Conservation (phyloP, 23 tunicate genomes). For the Ciona savignyi region DNA sequence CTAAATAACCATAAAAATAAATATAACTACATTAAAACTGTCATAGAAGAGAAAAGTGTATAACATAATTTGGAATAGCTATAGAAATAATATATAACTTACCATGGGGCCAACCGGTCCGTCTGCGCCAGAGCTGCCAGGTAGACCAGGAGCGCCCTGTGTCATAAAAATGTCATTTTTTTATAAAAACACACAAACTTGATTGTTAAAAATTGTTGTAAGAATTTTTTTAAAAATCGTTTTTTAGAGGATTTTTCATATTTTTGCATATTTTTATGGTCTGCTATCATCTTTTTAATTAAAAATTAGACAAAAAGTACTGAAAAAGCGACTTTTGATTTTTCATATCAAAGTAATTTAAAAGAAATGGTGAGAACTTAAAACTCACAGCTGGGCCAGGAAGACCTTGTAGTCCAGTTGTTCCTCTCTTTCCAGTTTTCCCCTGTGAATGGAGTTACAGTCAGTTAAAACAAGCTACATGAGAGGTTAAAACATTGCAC, state of each 20-base stretch:
- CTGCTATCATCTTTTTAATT: background rate
- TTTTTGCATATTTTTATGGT: no score
- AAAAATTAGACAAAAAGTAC: background rate
- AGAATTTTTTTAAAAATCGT: background rate
- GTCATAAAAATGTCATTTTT: background rate
- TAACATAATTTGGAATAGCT: no score
- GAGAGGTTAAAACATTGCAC: no score
- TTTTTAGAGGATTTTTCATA: no score
- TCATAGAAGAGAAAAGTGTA: background rate
- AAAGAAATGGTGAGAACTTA: no score
- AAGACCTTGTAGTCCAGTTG: constrained; percentile 47
- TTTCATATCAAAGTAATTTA: no score
- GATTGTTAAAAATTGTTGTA: background rate
- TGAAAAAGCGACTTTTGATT: no score
- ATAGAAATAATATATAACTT: no score
- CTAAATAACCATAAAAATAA: no score
- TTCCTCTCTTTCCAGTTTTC: constrained; percentile 42
- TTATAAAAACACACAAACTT: background rate
- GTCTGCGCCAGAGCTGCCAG: constrained; percentile 71
- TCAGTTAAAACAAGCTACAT: background rate
- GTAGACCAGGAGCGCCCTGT: constrained; percentile 70
- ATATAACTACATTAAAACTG: background rate
- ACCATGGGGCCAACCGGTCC: constrained; percentile 89
- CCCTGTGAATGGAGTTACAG: constrained; percentile 10
- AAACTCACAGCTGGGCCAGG: constrained; percentile 65